Conservation (phyloP, 2,113 vertebrate species). For the Pseudorhombus dupliciocellatus region DNA sequence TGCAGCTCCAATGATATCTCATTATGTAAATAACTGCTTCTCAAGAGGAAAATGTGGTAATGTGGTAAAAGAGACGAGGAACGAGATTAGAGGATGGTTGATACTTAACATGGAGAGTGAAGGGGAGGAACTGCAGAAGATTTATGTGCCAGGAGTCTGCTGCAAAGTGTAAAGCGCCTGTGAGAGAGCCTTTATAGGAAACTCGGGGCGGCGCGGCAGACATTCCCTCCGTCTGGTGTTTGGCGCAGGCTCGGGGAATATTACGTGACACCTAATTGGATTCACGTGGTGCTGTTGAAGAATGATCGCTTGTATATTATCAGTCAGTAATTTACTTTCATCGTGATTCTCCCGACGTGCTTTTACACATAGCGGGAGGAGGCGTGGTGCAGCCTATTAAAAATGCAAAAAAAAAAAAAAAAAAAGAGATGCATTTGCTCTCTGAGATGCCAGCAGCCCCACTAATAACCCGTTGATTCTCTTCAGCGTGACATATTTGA, state of each 20-base stretch:
- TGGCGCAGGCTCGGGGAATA: conserved; percentile 38
- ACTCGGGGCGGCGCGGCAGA: conserved; percentile 34
- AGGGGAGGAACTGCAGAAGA: conserved; percentile 44
- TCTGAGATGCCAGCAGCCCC: conserved; percentile 46
- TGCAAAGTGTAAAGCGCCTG: conserved; percentile 50
- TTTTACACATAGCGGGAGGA: conserved; percentile 35
- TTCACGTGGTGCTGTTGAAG: conserved; percentile 49
- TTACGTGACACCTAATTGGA: conserved; percentile 56
- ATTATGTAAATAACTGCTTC: conserved; percentile 71
- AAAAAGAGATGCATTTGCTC: conserved; percentile 39
- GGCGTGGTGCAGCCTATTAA: conserved; percentile 20
- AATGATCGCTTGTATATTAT: conserved; percentile 55
- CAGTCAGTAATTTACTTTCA: conserved; percentile 53
- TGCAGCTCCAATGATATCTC: conserved; percentile 59
- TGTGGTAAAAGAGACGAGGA: conserved; percentile 48
- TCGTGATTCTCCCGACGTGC: conserved; percentile 48
- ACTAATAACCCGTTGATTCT: conserved; percentile 61
- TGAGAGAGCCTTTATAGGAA: conserved; percentile 53
- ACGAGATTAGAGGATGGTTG: conserved; percentile 66
- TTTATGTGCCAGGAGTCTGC: conserved; percentile 62
- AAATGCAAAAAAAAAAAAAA: conserved; percentile 32
- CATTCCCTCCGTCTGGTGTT: conserved; percentile 43
- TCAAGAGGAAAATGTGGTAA: conserved; percentile 51
- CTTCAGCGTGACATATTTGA: conserved; percentile 51
- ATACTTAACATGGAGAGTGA: conserved; percentile 65